Percentiles rank a stretch among this genome's conserved stretches.
Evolutionary conservation across 92 coral and sea anemone species (phyloP).

Genomic region (Zoanthus sansibaricus): DNA sequence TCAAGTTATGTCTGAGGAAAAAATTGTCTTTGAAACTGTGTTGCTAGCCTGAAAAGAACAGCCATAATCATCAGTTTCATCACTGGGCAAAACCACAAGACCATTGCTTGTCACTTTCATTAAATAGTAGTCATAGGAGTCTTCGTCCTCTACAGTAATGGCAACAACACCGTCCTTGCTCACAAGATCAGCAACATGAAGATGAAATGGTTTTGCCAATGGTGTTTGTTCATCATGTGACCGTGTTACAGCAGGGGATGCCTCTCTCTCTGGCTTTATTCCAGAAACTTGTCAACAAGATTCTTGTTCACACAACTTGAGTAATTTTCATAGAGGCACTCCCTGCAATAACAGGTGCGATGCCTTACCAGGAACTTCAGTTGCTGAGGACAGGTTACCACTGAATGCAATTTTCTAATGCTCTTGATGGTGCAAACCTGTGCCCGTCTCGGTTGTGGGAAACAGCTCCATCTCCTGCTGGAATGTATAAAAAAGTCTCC

Average conservation of each 20-base stretch:
- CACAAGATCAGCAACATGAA: too few relatives aligned
- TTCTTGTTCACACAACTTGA: slow-evolving; percentile 44
- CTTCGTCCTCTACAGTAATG: slow-evolving; percentile 42
- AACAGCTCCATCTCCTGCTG: slow-evolving; percentile 46
- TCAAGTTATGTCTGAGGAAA: slow-evolving; percentile 10
- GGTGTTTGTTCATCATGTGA: neutral
- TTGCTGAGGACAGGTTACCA: too few relatives aligned
- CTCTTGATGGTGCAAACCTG: neutral
- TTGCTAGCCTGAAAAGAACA: too few relatives aligned
- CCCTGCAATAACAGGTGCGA: too few relatives aligned
- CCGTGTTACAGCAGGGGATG: slow-evolving; percentile 34
- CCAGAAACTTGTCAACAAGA: slow-evolving; percentile 28
- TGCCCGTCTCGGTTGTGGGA: slow-evolving; percentile 39
- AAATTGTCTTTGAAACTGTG: slow-evolving; percentile 12
- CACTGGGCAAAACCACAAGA: too few relatives aligned
- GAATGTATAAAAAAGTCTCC: slow-evolving; percentile 53
- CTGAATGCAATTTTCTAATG: too few relatives aligned
- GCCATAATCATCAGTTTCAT: too few relatives aligned
- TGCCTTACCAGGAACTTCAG: too few relatives aligned
- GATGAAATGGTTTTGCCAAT: slow-evolving; percentile 28
- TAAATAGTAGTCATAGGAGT: neutral
- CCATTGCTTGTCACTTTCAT: too few relatives aligned
- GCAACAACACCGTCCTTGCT: slow-evolving; percentile 41
- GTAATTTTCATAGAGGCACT: slow-evolving; percentile 16
- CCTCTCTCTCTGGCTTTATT: slow-evolving; percentile 49